These are phyloP conservation scores for Brachyalestes nurse DNA, from an alignment of 2,797 vertebrate species.

Conservation along the genomic window DNA sequence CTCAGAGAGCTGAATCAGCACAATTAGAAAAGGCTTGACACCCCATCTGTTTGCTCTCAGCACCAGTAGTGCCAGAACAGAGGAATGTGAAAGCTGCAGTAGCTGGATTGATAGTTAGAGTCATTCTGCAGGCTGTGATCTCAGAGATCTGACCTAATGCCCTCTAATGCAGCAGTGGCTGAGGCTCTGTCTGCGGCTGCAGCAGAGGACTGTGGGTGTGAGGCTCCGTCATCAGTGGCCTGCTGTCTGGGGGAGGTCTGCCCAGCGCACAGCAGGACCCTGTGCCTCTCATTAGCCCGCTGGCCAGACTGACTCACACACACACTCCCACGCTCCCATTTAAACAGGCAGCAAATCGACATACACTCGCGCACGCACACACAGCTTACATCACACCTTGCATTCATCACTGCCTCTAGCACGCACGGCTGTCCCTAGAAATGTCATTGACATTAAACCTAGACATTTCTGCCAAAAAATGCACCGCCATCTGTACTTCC, in stretches of 20 bases:
- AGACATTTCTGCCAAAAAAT: background rate
- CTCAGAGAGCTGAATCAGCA: background rate
- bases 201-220: background rate
- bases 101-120: background rate
- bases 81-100: background rate
- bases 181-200: background rate
- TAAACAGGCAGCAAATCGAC: background rate
- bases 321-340: slow-evolving; percentile 22
- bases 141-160: background rate
- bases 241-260: slow-evolving; percentile 3
- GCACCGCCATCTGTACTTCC: too few relatives aligned
- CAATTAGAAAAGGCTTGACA: slow-evolving; percentile 12
- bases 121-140: background rate
- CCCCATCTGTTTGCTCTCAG: slow-evolving; percentile 7
- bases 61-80: background rate
- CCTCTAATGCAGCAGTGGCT: background rate
- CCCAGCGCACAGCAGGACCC: background rate
- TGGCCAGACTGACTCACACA: slow-evolving; percentile 8
- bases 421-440: background rate
- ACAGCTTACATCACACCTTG: slow-evolving; percentile 16
- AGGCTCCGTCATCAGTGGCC: background rate
- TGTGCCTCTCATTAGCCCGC: background rate
- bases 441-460: background rate
- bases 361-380: background rate
- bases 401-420: background rate